Evolutionary conservation across 2,888 invertebrate genomes (phyloP).

Genomic region (Cerastis rubricosa): DNA sequence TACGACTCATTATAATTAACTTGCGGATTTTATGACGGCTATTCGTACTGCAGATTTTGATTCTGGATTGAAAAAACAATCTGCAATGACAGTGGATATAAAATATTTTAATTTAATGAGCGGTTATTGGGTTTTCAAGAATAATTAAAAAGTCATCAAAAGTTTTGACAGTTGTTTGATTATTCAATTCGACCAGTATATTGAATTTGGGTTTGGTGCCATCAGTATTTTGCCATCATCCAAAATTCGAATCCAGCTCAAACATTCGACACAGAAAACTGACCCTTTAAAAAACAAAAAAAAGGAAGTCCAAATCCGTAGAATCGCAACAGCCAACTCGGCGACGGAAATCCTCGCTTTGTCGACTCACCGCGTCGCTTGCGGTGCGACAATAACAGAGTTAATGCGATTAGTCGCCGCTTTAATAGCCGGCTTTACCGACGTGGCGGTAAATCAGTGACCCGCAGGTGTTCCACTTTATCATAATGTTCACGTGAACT

Average conservation of each 20-base stretch:
- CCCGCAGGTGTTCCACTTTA: constrained; percentile 76
- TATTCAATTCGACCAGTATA: not conserved
- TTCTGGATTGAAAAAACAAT: not conserved
- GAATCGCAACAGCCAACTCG: constrained; percentile 31
- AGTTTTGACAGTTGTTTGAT: not conserved
- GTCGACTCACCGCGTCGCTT: constrained; percentile 49
- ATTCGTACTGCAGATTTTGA: constrained; percentile 32
- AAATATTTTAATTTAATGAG: not conserved
- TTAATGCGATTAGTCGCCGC: constrained; percentile 59
- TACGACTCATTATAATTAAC: constrained; percentile 83
- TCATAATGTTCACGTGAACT: constrained; percentile 70
- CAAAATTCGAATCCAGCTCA: not conserved
- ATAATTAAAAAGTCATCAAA: not conserved
- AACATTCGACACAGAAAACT: not conserved
- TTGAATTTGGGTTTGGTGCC: not conserved
- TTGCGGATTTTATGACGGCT: constrained; percentile 65
- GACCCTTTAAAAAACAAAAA: not conserved
- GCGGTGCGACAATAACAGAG: constrained; percentile 57
- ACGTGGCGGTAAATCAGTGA: constrained; percentile 72
- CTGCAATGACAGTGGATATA: too few relatives aligned
- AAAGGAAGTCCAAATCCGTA: constrained; percentile 19
- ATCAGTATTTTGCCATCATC: not conserved
- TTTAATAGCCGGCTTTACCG: constrained; percentile 64
- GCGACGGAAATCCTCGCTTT: constrained; percentile 51
- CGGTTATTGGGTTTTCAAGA: not conserved